These are phyloP conservation scores for Trichopria drosophilae DNA, from an alignment of 2,888 invertebrate species.

Conservation along the genomic window DNA sequence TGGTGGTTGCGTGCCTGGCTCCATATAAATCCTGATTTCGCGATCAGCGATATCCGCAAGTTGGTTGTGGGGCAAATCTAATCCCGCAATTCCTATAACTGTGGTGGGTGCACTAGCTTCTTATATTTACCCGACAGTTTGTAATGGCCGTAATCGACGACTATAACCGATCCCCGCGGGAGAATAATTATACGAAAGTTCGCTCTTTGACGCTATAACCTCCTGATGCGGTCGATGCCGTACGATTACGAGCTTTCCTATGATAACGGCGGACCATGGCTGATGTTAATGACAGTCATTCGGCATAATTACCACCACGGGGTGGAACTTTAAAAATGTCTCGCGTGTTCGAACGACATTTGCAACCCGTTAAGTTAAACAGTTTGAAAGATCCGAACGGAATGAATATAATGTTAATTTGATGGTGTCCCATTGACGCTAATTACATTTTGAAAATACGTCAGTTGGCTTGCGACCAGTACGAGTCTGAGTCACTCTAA, in stretches of 20 bases:
- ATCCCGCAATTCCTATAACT: constrained; percentile 45
- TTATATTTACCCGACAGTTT: constrained; percentile 56
- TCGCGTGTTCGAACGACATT: too few relatives aligned
- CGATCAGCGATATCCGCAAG: constrained; percentile 56
- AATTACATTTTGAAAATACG: too few relatives aligned
- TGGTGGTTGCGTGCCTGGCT: constrained; percentile 54
- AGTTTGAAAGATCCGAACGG: too few relatives aligned
- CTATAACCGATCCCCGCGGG: constrained; percentile 50
- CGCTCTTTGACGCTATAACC: constrained; percentile 23
- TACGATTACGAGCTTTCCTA: not conserved
- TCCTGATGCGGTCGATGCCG: not conserved
- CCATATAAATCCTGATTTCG: constrained; percentile 59
- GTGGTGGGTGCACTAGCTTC: constrained; percentile 46
- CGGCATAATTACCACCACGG: constrained; percentile 16
- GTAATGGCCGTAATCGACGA: constrained; percentile 57
- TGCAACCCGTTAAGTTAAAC: too few relatives aligned
- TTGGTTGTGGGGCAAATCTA: constrained; percentile 52
- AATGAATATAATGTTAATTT: too few relatives aligned
- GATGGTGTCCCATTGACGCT: too few relatives aligned
- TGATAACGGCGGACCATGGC: constrained; percentile 24
- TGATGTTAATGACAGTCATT: constrained; percentile 30
- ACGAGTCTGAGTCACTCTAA: too few relatives aligned
- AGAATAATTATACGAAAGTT: constrained; percentile 52
- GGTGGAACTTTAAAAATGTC: constrained; percentile 28
- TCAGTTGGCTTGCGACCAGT: too few relatives aligned